Evolutionary conservation across 2,888 invertebrate genomes (phyloP).

Genomic region (Stenolophus ochropezus): DNA sequence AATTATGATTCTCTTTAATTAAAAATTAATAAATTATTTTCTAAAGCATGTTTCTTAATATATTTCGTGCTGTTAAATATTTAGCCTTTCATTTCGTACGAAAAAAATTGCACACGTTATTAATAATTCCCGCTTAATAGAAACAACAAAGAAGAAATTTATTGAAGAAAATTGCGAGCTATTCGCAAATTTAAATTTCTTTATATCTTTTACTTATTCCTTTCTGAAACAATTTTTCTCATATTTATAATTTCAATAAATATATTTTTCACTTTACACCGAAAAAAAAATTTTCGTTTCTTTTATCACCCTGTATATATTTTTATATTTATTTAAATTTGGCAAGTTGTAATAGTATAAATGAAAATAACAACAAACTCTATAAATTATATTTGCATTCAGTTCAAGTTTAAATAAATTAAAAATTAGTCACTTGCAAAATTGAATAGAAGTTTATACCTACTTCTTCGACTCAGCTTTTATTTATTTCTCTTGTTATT

Average conservation of each 20-base stretch:
- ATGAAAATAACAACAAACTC: no score
- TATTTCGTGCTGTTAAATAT: conserved; percentile 11
- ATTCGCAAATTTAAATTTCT: conserved; percentile 24
- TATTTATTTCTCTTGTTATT: no score
- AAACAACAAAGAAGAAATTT: not conserved
- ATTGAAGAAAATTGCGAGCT: conserved; percentile 13
- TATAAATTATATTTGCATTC: no score
- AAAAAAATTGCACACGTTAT: conserved; percentile 10
- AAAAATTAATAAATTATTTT: conserved; percentile 17
- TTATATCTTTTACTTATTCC: conserved; percentile 29
- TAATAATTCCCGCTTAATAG: conserved; percentile 9
- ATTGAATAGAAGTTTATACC: no score
- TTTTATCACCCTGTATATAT: no score
- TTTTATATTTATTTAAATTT: no score
- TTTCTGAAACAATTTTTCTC: not conserved
- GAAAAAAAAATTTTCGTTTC: no score
- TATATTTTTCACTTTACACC: not conserved
- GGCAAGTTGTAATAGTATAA: no score
- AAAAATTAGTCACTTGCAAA: no score
- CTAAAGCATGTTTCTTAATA: not conserved
- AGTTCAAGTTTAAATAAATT: no score
- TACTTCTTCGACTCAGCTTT: no score
- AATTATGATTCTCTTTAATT: not conserved
- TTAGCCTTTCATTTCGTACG: not conserved
- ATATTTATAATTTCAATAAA: not conserved